Evolutionary conservation across 2,888 invertebrate species (phyloP), one percentile per base, ranked within the genome.

Genomic region (Harpalus rufipes): DNA sequence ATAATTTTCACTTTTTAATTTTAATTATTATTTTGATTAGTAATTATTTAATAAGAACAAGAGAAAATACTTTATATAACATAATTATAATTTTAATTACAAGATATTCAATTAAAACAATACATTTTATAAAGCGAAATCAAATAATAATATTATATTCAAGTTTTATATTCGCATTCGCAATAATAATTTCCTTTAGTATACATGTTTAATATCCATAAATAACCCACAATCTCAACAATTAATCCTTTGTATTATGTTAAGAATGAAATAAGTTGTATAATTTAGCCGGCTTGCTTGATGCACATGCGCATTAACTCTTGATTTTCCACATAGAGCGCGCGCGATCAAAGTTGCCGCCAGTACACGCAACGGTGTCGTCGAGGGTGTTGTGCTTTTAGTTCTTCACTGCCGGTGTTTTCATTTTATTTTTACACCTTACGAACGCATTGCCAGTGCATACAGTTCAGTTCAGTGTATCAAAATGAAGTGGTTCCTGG

Each of bases 401-500:
- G 68, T 63, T 63, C 14, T 32, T 68, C 68, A 21, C 14, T 74
- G 16, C 72, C 72, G 72, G 72, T 74, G 72, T 74, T 74, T 74
- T 74, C 16, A 41, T n/a, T 74, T 74, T 74, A 74, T 74, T 74
- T 68, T 74, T 74, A 44, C 44, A 74, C 44, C 44, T 74, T 68
- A 32, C 68, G 68, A 74, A 74, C 68, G 39, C 68, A 39, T 68
- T 32, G 16, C 18, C 41, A 41, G 72, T 74, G 72, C 8, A 44
- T 68, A 68, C 7, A n/a, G 25, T 68, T 68, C 14, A 21, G 63
- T 68, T 74, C 12, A 10, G 72, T 74, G 41, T 18, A 18, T 78
- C 76, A 84, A 76, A 25, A 84, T 84, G 84, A 84, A 78, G 25
- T 63, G 44, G 78, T 78, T 84, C 12, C 56, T 84, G 65, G 25